Base-by-base conservation (phyloP, 2,113 vertebrate species). In the Pleuronectes platessa region DNA sequence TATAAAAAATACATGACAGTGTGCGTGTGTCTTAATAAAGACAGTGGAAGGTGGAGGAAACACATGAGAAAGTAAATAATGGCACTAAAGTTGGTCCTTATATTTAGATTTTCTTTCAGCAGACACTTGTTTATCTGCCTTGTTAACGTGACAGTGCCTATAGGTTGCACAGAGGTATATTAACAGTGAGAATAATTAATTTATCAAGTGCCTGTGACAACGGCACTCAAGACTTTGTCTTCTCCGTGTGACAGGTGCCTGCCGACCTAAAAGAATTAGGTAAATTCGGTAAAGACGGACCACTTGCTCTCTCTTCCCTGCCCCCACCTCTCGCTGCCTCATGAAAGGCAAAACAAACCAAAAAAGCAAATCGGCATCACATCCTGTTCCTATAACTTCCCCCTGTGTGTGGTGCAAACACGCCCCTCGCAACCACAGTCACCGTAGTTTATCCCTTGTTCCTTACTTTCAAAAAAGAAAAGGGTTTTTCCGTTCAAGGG, bases 341-440 rank as follows among this genome's bases (percentile, higher is more conserved):
- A 21, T 45, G 31, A 66, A 77, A 71, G 54, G 31, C 67, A 76
- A 85, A 83, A 74, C 56, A 47, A 55, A 27, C 81, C 7, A 40
- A 42, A 42, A 76, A 66, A 67, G 62, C 61, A 68, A 68, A 64
- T 71, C 69, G 75, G 70, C 66, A 61, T 80, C 67, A 79, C 79
- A 74, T 81, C 82, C 87, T 89, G 85, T 82, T 72, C 24, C 87
- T 92, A 83, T 90, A 91, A 92, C 86, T 90, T 90, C 79, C 90
- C 85, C 80, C 86, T 81, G 71, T 86, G 73, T 70, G 71, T 68
- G 61, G 42, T 69, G 80, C 68, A 86, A 86, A 79, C 23, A 82
- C 71, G 68, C 71, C 79, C 59, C 64, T 79, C 53, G 61, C 49
- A 71, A 54, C 76, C 74, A 53, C 74, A 49, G 68, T 74, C 58